Percentiles rank a stretch among this genome's conserved stretches.
These are phyloP conservation scores for Cephalopholis sonnerati DNA, from an alignment of 2,113 vertebrate species.

Conservation along the genomic window DNA sequence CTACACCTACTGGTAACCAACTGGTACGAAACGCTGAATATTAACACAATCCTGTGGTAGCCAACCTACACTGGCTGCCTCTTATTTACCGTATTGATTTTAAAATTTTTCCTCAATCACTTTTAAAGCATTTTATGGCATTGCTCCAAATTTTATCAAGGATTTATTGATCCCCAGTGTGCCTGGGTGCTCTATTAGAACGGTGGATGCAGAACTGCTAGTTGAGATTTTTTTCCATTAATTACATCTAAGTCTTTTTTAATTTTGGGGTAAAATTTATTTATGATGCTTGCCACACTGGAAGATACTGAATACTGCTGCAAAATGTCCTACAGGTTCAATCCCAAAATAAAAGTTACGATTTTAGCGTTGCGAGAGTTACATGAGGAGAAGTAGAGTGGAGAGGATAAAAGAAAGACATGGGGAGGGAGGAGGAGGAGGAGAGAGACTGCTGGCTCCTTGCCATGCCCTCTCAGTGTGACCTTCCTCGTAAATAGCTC, in stretches of 20 bases:
- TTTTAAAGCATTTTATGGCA: too few species aligned
- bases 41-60: too few species aligned
- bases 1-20: too few species aligned
- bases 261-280: background rate
- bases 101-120: too few species aligned
- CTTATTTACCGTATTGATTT: too few species aligned
- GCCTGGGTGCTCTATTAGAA: too few species aligned
- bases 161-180: too few species aligned
- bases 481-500: constrained; percentile 89
- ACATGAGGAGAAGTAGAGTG: constrained; percentile 52
- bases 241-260: background rate
- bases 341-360: constrained; percentile 32
- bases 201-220: background rate
- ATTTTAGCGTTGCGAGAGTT: constrained; percentile 33
- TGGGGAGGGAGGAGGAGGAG: constrained; percentile 60
- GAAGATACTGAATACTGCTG: background rate
- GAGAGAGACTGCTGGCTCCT: constrained; percentile 81
- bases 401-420: constrained; percentile 49
- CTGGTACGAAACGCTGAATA: too few species aligned
- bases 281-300: background rate
- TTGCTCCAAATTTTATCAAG: too few species aligned
- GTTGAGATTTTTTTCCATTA: background rate
- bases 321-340: background rate
- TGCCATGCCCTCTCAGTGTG: constrained; percentile 87
- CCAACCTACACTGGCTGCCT: too few species aligned